phyloP scores from a whole-genome alignment of 1,140 invertebrate genomes.

The Linepithema humile region DNA sequence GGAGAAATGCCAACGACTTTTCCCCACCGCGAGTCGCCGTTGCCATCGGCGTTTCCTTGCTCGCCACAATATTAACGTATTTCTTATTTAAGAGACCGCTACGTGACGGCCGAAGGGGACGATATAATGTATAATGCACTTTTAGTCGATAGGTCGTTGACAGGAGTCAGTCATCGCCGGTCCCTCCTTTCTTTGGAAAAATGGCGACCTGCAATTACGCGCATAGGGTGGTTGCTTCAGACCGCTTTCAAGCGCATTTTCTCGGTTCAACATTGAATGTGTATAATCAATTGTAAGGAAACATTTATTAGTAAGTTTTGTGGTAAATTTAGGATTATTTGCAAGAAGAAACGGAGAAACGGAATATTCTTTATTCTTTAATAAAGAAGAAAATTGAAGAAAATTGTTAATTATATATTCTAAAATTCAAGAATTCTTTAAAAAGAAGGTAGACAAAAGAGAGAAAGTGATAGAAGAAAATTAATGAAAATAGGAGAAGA shows the following conservation, averaged over 20 bases:
- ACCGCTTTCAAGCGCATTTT: conserved; percentile 1
- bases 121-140: conserved; percentile 9
- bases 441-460: not conserved
- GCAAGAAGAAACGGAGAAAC: not conserved
- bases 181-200: conserved; percentile 42
- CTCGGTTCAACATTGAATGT: not conserved
- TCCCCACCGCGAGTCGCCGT: not conserved
- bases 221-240: not conserved
- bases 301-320: conserved; percentile 27
- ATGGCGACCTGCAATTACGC: conserved; percentile 52
- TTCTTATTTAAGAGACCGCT: conserved; percentile 65
- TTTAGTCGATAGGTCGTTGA: conserved; percentile 60
- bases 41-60: not conserved
- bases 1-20: conserved; percentile 33
- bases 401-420: not conserved
- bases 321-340: not conserved
- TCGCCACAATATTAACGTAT: conserved; percentile 65
- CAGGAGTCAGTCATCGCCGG: conserved; percentile 48
- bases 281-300: conserved; percentile 29
- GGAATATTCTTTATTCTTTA: not conserved
- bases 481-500: not conserved
- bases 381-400: not conserved
- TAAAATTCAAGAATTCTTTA: not conserved
- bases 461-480: not conserved
- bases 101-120: conserved; percentile 29